Conservation (phyloP, 2,797 vertebrate genomes). For the Discoglossus pictus region DNA sequence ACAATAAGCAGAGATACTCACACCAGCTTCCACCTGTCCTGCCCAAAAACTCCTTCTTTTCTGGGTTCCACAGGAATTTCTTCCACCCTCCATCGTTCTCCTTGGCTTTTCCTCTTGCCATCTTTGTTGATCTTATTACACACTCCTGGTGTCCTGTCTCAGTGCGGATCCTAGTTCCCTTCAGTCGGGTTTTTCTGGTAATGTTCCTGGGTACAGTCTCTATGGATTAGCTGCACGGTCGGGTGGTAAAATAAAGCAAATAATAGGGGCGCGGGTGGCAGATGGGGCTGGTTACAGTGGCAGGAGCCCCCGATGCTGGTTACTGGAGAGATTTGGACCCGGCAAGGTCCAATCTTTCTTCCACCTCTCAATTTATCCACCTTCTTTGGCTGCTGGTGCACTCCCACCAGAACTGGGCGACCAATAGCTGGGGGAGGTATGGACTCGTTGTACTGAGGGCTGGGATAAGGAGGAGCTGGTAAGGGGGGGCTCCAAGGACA, state of each 20-base stretch:
- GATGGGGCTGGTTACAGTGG: slow-evolving; percentile 20
- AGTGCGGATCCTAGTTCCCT: no score
- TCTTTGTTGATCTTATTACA: no score
- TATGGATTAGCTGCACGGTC: no score
- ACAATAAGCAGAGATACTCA: slow-evolving; percentile 76
- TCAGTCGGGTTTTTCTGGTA: no score
- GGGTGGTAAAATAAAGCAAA: no score
- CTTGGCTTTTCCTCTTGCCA: slow-evolving; percentile 86
- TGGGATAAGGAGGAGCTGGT: not conserved
- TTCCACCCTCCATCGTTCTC: slow-evolving; percentile 88
- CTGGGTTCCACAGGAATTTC: slow-evolving; percentile 93
- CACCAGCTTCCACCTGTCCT: slow-evolving; percentile 91
- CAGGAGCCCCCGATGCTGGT: slow-evolving; percentile 41
- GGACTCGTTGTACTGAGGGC: not conserved
- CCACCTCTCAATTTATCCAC: slow-evolving; percentile 66
- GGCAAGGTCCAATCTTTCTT: slow-evolving; percentile 17
- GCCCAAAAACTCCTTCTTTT: slow-evolving; percentile 91
- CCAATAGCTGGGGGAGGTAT: slow-evolving; percentile 10
- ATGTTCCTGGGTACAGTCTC: no score
- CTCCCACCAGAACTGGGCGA: slow-evolving; percentile 56
- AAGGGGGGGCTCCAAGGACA: slow-evolving; percentile 8
- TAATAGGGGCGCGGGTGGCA: no score
- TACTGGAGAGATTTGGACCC: slow-evolving; percentile 70
- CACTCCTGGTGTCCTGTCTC: no score
- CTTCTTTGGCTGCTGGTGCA: slow-evolving; percentile 54